phyloP scores from a whole-genome alignment of 37 sponge, comb jelly and placozoan genomes.

The Aphrocallistes beatrix region DNA sequence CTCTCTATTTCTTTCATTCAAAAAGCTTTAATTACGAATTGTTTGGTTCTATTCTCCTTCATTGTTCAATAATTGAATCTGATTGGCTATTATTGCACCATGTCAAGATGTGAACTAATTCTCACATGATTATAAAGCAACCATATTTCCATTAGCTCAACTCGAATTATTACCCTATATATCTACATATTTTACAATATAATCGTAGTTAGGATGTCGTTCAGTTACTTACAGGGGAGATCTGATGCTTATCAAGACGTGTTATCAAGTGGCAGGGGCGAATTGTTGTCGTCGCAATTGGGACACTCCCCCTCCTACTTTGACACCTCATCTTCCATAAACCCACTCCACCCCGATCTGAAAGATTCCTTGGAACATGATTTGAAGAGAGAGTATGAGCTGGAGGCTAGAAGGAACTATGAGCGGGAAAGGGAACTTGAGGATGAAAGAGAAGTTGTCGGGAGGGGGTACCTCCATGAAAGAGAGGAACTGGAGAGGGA shows the following conservation, averaged over 20 bases:
- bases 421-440: background rate
- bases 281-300: background rate
- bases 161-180: too few species aligned
- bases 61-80: too few species aligned
- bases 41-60: too few species aligned
- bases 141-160: too few species aligned
- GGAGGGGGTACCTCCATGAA: background rate
- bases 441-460: background rate
- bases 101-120: too few species aligned
- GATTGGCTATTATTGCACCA: too few species aligned
- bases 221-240: background rate
- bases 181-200: background rate
- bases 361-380: conserved; percentile 1
- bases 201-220: background rate
- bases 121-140: too few species aligned
- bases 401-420: background rate
- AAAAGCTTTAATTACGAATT: too few species aligned
- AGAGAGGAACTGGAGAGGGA: conserved; percentile 10
- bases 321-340: background rate
- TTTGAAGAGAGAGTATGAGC: background rate
- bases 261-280: background rate
- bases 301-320: conserved; percentile 2
- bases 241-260: conserved; percentile 1
- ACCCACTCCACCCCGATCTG: background rate
- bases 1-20: too few species aligned